Conservation (phyloP, 2,888 invertebrate species). For the Drosophila leonis region DNA sequence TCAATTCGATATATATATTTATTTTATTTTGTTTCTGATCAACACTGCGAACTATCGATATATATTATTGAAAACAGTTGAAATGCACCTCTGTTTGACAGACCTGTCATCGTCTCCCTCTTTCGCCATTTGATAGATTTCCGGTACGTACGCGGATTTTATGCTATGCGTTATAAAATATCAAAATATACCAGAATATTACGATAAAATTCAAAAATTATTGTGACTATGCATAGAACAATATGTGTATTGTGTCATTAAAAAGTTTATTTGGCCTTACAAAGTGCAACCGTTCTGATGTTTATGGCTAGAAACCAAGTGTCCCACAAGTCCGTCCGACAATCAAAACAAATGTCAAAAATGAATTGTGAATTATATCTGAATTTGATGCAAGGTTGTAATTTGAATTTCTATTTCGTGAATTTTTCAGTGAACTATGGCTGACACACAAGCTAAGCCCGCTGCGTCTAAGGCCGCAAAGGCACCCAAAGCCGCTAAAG, state of each 20-base stretch:
- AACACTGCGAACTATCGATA: constrained; percentile 53
- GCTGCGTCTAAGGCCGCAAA: constrained; percentile 79
- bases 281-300: constrained; percentile 63
- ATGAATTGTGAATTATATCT: constrained; percentile 10
- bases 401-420: constrained; percentile 11
- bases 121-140: constrained; percentile 85
- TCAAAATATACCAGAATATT: constrained; percentile 54
- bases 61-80: constrained; percentile 1
- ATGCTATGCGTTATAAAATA: constrained; percentile 49
- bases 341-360: constrained; percentile 61
- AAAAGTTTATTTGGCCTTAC: constrained; percentile 4
- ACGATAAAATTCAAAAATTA: constrained; percentile 38
- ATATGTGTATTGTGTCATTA: constrained; percentile 22
- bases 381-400: not conserved
- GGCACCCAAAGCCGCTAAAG: constrained; percentile 76
- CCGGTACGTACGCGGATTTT: constrained; percentile 85
- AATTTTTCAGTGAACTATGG: constrained; percentile 82
- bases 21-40: constrained; percentile 17
- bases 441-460: constrained; percentile 85
- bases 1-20: constrained; percentile 26
- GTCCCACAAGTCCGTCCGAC: constrained; percentile 9
- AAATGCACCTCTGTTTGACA: constrained; percentile 45
- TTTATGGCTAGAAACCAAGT: constrained; percentile 63
- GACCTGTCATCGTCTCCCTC: constrained; percentile 76
- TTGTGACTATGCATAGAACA: constrained; percentile 33